Evolutionary conservation across 2,888 invertebrate genomes (phyloP).

Genomic region (Drosophila flavopinicola): DNA sequence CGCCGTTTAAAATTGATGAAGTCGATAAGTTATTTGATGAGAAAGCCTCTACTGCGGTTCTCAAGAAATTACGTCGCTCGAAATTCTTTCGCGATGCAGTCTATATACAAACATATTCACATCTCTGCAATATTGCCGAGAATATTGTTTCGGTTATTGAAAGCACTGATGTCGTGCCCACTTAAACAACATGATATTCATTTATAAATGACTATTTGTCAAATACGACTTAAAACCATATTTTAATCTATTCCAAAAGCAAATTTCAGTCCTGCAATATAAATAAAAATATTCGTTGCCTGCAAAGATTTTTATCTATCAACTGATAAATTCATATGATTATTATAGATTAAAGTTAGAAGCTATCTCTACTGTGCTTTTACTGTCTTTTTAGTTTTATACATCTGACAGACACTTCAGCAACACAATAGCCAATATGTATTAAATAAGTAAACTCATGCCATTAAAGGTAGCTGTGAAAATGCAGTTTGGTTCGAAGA

Average conservation of each 20-base stretch:
- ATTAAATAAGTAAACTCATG: neutral
- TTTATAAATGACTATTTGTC: too few species aligned
- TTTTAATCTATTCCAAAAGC: neutral
- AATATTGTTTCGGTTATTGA: constrained; percentile 80
- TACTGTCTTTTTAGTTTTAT: constrained; percentile 4
- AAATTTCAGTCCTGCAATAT: constrained; percentile 14
- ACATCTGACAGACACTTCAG: constrained; percentile 3
- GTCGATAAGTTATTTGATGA: constrained; percentile 22
- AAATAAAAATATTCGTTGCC: neutral
- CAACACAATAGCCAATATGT: neutral
- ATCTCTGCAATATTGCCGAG: constrained; percentile 73
- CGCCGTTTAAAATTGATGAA: neutral
- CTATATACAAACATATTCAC: constrained; percentile 79
- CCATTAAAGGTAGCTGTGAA: neutral
- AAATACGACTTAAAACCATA: neutral
- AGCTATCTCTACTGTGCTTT: neutral
- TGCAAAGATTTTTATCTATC: neutral
- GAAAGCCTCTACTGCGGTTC: constrained; percentile 30
- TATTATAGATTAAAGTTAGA: neutral
- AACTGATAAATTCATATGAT: neutral
- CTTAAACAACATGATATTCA: constrained; percentile 5
- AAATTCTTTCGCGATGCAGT: constrained; percentile 74
- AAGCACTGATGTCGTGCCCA: constrained; percentile 62
- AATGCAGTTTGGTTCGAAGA: neutral
- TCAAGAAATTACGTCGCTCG: constrained; percentile 53